phyloP scores from a whole-genome alignment of 2,888 invertebrate genomes.

The Papilio gigon region DNA sequence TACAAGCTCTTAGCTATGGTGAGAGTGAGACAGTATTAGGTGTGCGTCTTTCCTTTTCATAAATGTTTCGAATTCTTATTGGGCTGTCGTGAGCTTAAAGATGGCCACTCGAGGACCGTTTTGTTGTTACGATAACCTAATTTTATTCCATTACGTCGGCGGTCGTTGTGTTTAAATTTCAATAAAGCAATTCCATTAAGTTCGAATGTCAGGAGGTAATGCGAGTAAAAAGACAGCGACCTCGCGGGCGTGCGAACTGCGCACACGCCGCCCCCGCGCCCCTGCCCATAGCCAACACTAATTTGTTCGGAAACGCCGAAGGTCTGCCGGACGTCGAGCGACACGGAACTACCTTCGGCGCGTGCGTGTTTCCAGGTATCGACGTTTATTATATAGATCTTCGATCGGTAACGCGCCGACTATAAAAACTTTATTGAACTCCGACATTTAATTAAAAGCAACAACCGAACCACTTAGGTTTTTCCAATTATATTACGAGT shows the following conservation, averaged over 20 bases:
- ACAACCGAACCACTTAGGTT: conserved; percentile 36
- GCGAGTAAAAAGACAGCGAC: conserved; percentile 76
- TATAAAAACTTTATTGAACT: conserved; percentile 39
- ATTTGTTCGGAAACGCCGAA: conserved; percentile 77
- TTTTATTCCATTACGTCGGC: conserved; percentile 75
- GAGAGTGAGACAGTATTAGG: conserved; percentile 65
- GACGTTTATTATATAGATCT: conserved; percentile 46
- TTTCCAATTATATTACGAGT: conserved; percentile 34
- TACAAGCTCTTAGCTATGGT: conserved; percentile 43
- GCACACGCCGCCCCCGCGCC: conserved; percentile 57
- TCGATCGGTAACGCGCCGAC: conserved; percentile 41
- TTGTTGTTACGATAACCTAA: conserved; percentile 80
- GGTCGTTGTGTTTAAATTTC: conserved; percentile 76
- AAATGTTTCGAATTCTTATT: conserved; percentile 79
- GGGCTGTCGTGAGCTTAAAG: conserved; percentile 76
- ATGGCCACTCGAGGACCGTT: conserved; percentile 78
- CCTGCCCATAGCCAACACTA: conserved; percentile 45
- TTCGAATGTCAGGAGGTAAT: conserved; percentile 78
- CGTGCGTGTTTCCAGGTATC: conserved; percentile 74
- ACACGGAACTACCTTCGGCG: conserved; percentile 79
- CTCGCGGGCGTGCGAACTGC: conserved; percentile 73
- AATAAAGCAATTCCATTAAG: conserved; percentile 77
- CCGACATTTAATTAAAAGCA: conserved; percentile 39
- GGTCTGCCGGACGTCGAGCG: conserved; percentile 79
- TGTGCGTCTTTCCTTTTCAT: conserved; percentile 51